Evolutionary conservation across 2,888 invertebrate genomes (phyloP).

Genomic region (Meghimatium bilineatum): DNA sequence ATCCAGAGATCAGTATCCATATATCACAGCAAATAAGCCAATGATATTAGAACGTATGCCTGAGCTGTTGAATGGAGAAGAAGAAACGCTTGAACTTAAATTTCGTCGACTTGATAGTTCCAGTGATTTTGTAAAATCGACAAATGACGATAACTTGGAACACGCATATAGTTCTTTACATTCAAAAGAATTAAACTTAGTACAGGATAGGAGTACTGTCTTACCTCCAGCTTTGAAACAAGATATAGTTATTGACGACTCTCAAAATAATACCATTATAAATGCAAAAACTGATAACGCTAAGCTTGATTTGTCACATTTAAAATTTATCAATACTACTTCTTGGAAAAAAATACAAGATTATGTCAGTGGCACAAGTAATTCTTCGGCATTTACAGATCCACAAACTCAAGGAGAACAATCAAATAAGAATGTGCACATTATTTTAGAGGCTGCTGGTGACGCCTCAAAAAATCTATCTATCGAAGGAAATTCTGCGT

Average conservation of each 20-base stretch:
- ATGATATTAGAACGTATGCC: background rate
- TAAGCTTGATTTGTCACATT: background rate
- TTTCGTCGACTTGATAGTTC: constrained; percentile 6
- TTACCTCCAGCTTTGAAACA: background rate
- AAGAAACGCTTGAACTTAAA: background rate
- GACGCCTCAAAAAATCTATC: no score
- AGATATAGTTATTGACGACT: background rate
- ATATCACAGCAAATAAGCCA: background rate
- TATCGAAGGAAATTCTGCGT: background rate
- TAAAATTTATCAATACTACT: background rate
- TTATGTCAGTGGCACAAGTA: no score
- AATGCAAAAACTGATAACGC: background rate
- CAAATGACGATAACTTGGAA: background rate
- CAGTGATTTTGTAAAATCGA: background rate
- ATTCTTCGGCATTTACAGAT: no score
- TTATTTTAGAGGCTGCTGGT: background rate
- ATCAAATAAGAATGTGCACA: background rate
- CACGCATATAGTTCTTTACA: background rate
- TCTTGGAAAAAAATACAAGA: background rate
- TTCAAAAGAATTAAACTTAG: background rate
- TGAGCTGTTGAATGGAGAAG: background rate
- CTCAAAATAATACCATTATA: no score
- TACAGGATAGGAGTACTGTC: background rate
- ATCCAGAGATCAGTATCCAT: background rate
- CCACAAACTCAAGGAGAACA: background rate